Percentiles rank a stretch among this genome's conserved stretches.
phyloP scores from a whole-genome alignment of 2,797 vertebrate genomes.

The Cirrhinus molitorella region DNA sequence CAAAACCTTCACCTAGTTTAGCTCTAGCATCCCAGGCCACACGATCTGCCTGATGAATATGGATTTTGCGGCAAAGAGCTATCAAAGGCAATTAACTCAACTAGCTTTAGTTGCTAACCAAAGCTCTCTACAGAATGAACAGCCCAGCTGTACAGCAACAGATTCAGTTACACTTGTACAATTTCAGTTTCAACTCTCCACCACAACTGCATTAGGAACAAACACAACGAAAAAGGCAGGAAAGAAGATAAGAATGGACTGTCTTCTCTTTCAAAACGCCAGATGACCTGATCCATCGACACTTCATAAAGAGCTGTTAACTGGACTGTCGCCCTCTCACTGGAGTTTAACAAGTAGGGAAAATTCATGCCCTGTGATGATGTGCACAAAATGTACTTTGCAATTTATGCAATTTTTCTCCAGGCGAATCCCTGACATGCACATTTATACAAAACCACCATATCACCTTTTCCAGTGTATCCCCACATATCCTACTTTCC shows the following conservation, averaged over 20 bases:
- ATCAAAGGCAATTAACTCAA: conserved; percentile 7
- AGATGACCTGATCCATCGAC: not conserved
- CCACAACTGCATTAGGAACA: not conserved
- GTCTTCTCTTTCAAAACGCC: not conserved
- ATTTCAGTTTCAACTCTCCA: conserved; percentile 10
- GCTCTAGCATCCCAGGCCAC: not conserved
- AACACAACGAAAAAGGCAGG: not conserved
- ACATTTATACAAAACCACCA: conserved; percentile 52
- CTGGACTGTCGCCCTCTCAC: not conserved
- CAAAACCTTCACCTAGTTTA: not conserved
- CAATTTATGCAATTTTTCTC: conserved; percentile 40
- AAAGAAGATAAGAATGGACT: not conserved
- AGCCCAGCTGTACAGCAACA: conserved; percentile 4
- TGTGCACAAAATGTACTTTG: conserved; percentile 38
- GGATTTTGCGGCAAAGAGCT: not conserved
- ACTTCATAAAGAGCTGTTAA: not conserved
- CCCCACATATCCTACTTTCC: conserved; percentile 17
- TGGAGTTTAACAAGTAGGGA: conserved; percentile 22
- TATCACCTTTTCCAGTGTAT: conserved; percentile 1
- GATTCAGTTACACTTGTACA: not conserved
- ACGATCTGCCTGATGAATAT: not conserved
- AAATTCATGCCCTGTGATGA: conserved; percentile 5
- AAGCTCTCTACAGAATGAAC: conserved; percentile 9
- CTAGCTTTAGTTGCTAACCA: not conserved
- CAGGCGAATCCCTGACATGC: conserved; percentile 47